Evolutionary conservation across 2,888 invertebrate genomes (phyloP).

Genomic region (Phoenoteleia sp.): DNA sequence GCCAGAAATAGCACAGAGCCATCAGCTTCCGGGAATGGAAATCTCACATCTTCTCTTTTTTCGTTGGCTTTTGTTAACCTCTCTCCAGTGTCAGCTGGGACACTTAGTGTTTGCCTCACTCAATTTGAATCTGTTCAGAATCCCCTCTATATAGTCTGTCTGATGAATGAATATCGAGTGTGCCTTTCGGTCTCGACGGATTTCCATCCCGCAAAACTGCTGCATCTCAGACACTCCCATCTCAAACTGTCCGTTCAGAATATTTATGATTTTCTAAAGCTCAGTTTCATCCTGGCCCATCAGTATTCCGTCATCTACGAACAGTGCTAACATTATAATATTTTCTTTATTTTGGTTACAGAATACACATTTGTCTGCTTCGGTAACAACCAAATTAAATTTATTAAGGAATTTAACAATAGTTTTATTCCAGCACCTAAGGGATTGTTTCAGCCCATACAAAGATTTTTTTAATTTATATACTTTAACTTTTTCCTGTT

Average conservation of each 20-base stretch:
- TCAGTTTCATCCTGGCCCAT: neutral
- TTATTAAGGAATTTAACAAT: slow-evolving; percentile 55
- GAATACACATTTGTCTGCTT: slow-evolving; percentile 74
- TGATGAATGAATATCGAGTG: slow-evolving; percentile 55
- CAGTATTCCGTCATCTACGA: slow-evolving; percentile 65
- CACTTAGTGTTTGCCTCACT: slow-evolving; percentile 32
- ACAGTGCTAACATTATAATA: slow-evolving; percentile 45
- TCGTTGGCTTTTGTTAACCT: neutral
- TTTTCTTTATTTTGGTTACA: neutral
- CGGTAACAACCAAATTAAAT: slow-evolving; percentile 59
- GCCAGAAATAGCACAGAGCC: slow-evolving; percentile 43
- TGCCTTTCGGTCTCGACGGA: slow-evolving; percentile 16
- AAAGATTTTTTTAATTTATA: slow-evolving; percentile 75
- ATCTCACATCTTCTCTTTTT: neutral
- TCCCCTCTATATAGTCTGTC: slow-evolving; percentile 36
- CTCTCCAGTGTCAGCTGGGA: neutral
- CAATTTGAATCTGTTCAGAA: slow-evolving; percentile 53
- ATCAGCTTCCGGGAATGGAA: slow-evolving; percentile 45
- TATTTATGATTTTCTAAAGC: too few species aligned
- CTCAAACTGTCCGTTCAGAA: too few species aligned
- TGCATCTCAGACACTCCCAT: slow-evolving; percentile 21
- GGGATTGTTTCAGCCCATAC: slow-evolving; percentile 79
- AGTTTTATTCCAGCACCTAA: slow-evolving; percentile 76
- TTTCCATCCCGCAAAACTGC: slow-evolving; percentile 60
- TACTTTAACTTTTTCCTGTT: slow-evolving; percentile 30